Percentiles rank a stretch among this genome's conserved stretches.
phyloP scores from a whole-genome alignment of 2,797 vertebrate genomes.

The Iguana delicatissima region DNA sequence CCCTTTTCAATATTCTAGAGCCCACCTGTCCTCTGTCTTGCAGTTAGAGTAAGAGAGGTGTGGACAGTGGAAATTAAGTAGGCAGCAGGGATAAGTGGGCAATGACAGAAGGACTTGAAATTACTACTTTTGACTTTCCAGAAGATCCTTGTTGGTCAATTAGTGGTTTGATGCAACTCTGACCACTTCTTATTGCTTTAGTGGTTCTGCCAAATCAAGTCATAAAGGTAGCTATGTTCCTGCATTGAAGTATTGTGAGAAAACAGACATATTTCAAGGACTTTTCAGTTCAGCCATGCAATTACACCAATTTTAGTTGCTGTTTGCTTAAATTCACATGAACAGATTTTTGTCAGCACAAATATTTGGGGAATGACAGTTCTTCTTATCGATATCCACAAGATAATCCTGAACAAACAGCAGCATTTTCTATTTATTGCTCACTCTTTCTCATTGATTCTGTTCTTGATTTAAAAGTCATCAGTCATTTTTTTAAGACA shows the following conservation, averaged over 20 bases:
- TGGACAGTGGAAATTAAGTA: not conserved
- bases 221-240: not conserved
- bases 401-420: slow-evolving; percentile 49
- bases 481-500: slow-evolving; percentile 18
- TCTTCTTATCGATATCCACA: slow-evolving; percentile 42
- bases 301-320: slow-evolving; percentile 30
- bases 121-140: not conserved
- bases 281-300: slow-evolving; percentile 33
- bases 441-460: slow-evolving; percentile 27
- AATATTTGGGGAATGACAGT: slow-evolving; percentile 51
- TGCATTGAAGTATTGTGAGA: slow-evolving; percentile 5
- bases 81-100: too few species aligned
- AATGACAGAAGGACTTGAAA: not conserved
- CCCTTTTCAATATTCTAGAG: not conserved
- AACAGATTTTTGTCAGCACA: slow-evolving; percentile 46
- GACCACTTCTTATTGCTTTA: slow-evolving; percentile 8
- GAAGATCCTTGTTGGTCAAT: not conserved
- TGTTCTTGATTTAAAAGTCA: slow-evolving; percentile 35
- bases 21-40: not conserved
- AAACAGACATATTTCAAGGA: slow-evolving; percentile 34
- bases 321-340: slow-evolving; percentile 50
- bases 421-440: slow-evolving; percentile 39
- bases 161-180: not conserved
- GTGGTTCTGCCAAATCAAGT: not conserved
- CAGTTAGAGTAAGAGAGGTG: not conserved